These are phyloP conservation scores for Bicyclus anynana DNA, from an alignment of 1,140 invertebrate genomes.

Conservation along the genomic window DNA sequence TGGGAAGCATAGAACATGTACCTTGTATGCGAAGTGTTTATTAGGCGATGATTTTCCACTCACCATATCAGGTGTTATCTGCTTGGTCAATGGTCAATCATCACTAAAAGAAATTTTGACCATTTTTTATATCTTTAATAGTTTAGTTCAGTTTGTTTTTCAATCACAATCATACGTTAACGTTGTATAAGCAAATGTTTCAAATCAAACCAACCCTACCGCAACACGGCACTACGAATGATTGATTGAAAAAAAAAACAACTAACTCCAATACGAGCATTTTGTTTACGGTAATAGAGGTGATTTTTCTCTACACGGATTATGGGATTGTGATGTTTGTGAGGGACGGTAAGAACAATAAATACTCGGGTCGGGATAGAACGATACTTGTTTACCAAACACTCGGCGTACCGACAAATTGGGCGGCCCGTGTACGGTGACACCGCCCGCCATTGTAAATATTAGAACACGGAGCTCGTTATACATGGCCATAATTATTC, in stretches of 20 bases:
- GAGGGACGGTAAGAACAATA: slow-evolving; percentile 34
- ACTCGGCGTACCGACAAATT: slow-evolving; percentile 35
- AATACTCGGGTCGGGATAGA: slow-evolving; percentile 29
- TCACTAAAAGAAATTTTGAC: no score
- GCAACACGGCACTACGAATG: neutral
- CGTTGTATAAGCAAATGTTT: slow-evolving; percentile 32
- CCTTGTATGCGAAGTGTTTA: no score
- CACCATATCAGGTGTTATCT: no score
- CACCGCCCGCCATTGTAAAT: slow-evolving; percentile 24
- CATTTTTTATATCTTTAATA: no score
- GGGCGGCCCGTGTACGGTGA: slow-evolving; percentile 29
- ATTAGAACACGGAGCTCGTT: slow-evolving; percentile 14
- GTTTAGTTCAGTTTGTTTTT: slow-evolving; percentile 8
- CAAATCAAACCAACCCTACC: slow-evolving; percentile 26
- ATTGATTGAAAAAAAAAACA: neutral
- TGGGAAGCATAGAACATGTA: no score
- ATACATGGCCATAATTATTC: slow-evolving; percentile 21
- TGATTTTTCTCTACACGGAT: slow-evolving; percentile 16
- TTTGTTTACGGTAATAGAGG: slow-evolving; percentile 1
- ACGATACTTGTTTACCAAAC: slow-evolving; percentile 45
- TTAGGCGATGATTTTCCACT: no score
- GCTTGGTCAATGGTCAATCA: no score
- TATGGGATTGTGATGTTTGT: slow-evolving; percentile 5
- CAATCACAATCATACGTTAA: neutral
- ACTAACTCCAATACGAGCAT: no score